phyloP scores from a whole-genome alignment of 2,888 invertebrate species.

The Hemistola chrysoprasaria region DNA sequence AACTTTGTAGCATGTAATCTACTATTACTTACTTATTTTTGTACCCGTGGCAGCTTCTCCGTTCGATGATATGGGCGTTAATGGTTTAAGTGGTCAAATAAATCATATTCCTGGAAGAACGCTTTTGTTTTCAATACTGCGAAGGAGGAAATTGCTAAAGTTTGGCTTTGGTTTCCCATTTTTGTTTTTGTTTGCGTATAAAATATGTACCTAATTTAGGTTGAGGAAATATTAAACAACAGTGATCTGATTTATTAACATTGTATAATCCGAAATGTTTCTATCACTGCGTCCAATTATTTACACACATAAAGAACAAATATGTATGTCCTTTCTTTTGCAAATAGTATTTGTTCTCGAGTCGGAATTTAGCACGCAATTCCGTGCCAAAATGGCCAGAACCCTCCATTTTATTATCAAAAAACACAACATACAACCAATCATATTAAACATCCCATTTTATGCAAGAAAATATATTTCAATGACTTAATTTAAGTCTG shows the following conservation, averaged over 20 bases:
- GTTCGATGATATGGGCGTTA: slow-evolving; percentile 36
- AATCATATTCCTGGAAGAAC: slow-evolving; percentile 25
- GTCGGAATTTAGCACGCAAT: too few relatives aligned
- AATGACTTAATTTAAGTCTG: too few relatives aligned
- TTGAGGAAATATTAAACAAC: too few relatives aligned
- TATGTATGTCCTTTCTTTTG: background rate
- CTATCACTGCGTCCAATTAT: too few relatives aligned
- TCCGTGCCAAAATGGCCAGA: too few relatives aligned
- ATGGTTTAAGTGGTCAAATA: slow-evolving; percentile 35
- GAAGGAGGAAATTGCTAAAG: slow-evolving; percentile 15
- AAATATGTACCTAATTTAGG: background rate
- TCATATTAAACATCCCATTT: too few relatives aligned
- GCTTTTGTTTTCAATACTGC: slow-evolving; percentile 20
- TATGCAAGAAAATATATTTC: too few relatives aligned
- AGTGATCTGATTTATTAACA: too few relatives aligned
- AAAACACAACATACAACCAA: too few relatives aligned
- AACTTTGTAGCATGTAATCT: slow-evolving; percentile 61
- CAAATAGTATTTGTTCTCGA: too few relatives aligned
- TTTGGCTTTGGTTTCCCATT: slow-evolving; percentile 5
- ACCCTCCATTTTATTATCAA: too few relatives aligned
- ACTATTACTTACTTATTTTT: slow-evolving; percentile 44
- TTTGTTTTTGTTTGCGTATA: slow-evolving; percentile 8
- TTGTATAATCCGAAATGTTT: too few relatives aligned
- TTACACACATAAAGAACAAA: background rate
- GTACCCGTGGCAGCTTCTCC: slow-evolving; percentile 7